Percentiles rank a stretch among this genome's conserved stretches.
These are phyloP conservation scores for Notodonta dromedarius DNA, from an alignment of 2,888 invertebrate genomes.

Conservation along the genomic window DNA sequence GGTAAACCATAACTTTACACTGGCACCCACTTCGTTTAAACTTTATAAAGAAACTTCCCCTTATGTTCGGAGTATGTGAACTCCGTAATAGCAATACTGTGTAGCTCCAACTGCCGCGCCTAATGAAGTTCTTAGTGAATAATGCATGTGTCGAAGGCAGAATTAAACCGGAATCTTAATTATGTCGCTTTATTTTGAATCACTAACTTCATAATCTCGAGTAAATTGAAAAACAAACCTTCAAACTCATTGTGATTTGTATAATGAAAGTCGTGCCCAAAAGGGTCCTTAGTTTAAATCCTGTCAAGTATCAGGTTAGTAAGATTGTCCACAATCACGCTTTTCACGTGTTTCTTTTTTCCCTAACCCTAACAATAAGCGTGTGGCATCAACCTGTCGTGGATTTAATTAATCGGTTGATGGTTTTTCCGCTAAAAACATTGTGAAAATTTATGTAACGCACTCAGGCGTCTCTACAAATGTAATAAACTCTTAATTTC, in stretches of 20 bases:
- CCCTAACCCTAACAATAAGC: slow-evolving; percentile 8
- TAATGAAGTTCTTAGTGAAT: slow-evolving; percentile 24
- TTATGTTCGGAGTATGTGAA: not conserved
- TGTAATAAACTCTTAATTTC: too few species aligned
- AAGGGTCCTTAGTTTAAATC: not conserved
- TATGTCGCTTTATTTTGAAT: not conserved
- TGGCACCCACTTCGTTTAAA: slow-evolving; percentile 25
- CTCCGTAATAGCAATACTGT: slow-evolving; percentile 10
- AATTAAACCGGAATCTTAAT: slow-evolving; percentile 15
- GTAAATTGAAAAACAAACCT: too few species aligned
- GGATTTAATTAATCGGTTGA: not conserved
- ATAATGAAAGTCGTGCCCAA: too few species aligned
- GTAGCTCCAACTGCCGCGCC: slow-evolving; percentile 10
- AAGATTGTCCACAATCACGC: slow-evolving; percentile 23
- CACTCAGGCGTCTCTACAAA: too few species aligned
- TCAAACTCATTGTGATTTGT: too few species aligned
- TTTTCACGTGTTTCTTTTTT: slow-evolving; percentile 25
- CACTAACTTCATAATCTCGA: too few species aligned
- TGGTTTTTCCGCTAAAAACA: too few species aligned
- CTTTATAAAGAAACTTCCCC: slow-evolving; percentile 25
- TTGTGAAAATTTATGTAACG: too few species aligned
- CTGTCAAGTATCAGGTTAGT: not conserved
- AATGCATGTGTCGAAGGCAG: slow-evolving; percentile 20
- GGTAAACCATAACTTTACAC: slow-evolving; percentile 18
- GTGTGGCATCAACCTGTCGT: slow-evolving; percentile 18